Conservation (phyloP, 2,888 invertebrate genomes). For the Salpingus planirostris region DNA sequence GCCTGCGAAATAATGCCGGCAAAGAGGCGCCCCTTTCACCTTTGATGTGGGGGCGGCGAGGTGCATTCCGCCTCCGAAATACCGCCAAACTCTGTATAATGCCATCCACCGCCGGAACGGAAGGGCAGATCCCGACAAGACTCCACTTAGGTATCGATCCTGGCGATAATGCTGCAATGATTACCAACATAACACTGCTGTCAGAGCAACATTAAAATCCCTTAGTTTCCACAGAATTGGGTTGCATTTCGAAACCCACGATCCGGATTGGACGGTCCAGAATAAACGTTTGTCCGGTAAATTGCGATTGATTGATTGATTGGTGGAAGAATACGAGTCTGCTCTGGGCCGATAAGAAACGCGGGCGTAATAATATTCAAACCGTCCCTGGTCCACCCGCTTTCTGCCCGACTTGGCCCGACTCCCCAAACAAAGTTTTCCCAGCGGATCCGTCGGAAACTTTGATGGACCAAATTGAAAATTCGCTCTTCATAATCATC, state of each 20-base stretch:
- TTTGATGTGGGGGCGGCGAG: constrained; percentile 12
- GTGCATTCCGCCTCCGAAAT: constrained; percentile 11
- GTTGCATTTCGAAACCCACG: too few relatives aligned
- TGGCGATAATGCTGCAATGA: too few relatives aligned
- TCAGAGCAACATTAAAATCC: too few relatives aligned
- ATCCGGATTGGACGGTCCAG: too few relatives aligned
- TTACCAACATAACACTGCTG: too few relatives aligned
- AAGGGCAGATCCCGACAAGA: too few relatives aligned
- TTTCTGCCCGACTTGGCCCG: constrained; percentile 1
- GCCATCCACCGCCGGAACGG: too few relatives aligned
- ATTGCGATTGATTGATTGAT: too few relatives aligned
- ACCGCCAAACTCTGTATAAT: constrained; percentile 7
- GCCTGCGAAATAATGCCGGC: too few relatives aligned
- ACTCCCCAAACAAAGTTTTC: constrained; percentile 8
- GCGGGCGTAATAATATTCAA: constrained; percentile 27
- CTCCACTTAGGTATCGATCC: too few relatives aligned
- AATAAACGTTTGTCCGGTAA: too few relatives aligned
- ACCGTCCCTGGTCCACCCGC: constrained; percentile 10
- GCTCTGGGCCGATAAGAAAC: constrained; percentile 27
- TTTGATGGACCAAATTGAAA: constrained; percentile 24
- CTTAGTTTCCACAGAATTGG: too few relatives aligned
- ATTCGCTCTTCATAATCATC: constrained; percentile 18
- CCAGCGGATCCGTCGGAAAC: constrained; percentile 12
- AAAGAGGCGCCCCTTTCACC: constrained; percentile 6
- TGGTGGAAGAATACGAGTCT: constrained; percentile 36